These are phyloP conservation scores for Peromyscus aztecus DNA, from an alignment of 2,797 vertebrate species.

Conservation along the genomic window DNA sequence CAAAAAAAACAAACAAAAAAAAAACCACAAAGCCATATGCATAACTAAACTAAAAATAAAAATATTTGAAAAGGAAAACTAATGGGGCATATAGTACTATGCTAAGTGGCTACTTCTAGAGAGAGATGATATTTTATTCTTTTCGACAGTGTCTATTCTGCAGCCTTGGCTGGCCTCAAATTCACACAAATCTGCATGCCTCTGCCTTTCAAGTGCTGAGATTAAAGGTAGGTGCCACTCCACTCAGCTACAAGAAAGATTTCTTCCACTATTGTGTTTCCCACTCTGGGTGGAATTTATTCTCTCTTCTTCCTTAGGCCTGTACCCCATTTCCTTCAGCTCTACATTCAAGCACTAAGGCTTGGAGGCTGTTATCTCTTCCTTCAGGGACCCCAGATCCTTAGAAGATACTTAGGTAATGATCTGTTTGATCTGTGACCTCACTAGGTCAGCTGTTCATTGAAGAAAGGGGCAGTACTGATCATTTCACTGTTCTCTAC, in stretches of 20 bases:
- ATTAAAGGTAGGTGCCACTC: neutral
- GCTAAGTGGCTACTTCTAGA: neutral
- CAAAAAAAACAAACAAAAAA: no score
- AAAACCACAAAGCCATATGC: neutral
- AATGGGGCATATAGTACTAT: neutral
- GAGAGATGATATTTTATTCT: neutral
- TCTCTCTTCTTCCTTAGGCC: neutral
- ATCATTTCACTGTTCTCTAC: neutral
- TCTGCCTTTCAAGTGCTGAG: neutral
- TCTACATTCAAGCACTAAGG: neutral
- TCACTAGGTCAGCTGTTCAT: neutral
- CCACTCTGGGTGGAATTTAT: neutral
- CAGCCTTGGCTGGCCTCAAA: neutral
- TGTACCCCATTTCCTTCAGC: neutral
- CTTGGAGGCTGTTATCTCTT: no score
- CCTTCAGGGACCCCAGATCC: neutral
- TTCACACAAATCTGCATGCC: neutral
- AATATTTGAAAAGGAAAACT: neutral
- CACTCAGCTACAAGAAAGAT: neutral
- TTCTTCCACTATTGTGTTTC: neutral
- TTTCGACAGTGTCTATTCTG: neutral
- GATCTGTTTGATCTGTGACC: neutral
- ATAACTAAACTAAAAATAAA: neutral
- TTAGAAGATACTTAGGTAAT: neutral
- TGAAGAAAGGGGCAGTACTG: neutral